Base-by-base conservation (phyloP, 30 jellyfish, hydroid and myxozoan genomes). In the Chrysaora quinquecirrha region DNA sequence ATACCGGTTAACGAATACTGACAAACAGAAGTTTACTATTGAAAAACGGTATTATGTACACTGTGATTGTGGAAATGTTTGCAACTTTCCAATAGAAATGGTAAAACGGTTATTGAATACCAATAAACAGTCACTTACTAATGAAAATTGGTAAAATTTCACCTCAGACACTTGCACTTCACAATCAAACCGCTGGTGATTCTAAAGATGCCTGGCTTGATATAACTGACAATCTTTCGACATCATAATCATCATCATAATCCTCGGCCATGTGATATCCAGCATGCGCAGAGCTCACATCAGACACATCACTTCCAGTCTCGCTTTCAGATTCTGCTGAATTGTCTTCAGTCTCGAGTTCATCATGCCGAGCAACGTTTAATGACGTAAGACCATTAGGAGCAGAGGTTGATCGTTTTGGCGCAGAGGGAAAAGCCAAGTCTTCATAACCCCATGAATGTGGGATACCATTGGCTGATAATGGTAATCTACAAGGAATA, bases 221-320 rank as follows among this genome's bases (percentile, higher is more conserved):
- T 20, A 20, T 52, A 16, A 3, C 24, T 3, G 68, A 52, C 68
- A 52, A 10, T 19, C 19, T 12, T 19, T 52, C 68, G 54, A 38
- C 54, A 52, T 3, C 25, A 52, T 52, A 9, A 52, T 52, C 68
- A 19, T 52, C 68, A 3, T 52, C 68, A 10, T 82, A 85, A 22
- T 49, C 78, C 24, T 50, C 85, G 7, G 43, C 85, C 21, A 43
- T 82, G 64, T 25, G 48, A 54, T 47, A 82, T 28, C 54, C 72
- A 6, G 84, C 92, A 52, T 82, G 92, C 43, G 92, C 92, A 28
- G 86, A 69, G 50, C 92, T 82, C 72, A 82, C 0, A 20, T 82
- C 92, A 3, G 92, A 68, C 2, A 30, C 84, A 3, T n/a, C 92
- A 66, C 85, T 82, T 22, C 58, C 74, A 20, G 16, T 34, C 27